These are phyloP conservation scores for Halcyon senegalensis DNA, from an alignment of 2,113 vertebrate genomes.

Conservation along the genomic window DNA sequence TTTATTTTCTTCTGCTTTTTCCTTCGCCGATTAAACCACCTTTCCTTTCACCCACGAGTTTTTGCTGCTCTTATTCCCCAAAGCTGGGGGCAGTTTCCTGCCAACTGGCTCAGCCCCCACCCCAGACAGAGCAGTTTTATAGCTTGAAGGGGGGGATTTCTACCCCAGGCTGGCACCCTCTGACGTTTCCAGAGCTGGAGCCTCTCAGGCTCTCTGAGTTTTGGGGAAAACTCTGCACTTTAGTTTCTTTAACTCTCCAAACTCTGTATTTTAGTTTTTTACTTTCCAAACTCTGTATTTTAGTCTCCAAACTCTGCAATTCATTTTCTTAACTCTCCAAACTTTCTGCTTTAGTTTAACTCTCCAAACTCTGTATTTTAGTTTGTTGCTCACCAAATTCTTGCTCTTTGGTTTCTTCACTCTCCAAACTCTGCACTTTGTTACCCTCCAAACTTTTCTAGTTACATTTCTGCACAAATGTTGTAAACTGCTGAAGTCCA, in stretches of 20 bases:
- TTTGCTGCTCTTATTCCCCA: background rate
- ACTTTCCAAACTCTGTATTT: too few relatives aligned
- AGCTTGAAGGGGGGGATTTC: background rate
- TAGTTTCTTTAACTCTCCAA: background rate
- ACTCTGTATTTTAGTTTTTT: too few relatives aligned
- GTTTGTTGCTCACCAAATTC: too few relatives aligned
- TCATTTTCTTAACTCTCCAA: too few relatives aligned
- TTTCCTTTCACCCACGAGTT: background rate
- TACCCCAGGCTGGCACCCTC: background rate
- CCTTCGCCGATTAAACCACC: background rate
- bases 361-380: too few relatives aligned
- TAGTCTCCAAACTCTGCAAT: too few relatives aligned
- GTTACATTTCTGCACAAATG: too few relatives aligned
- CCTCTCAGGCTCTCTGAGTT: background rate
- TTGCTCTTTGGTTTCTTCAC: too few relatives aligned
- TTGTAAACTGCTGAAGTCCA: background rate
- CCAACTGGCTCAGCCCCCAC: background rate
- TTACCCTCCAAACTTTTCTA: background rate
- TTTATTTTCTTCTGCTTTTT: background rate
- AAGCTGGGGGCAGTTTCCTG: background rate
- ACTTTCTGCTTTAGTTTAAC: too few relatives aligned
- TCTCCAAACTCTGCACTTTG: too few relatives aligned
- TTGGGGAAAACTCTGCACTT: background rate
- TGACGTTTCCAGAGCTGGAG: background rate
- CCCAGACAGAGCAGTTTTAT: accelerated